Evolutionary conservation across 2,888 invertebrate species (phyloP), one percentile per base, ranked within the genome.

Genomic region (Drosophila nr. fundita): DNA sequence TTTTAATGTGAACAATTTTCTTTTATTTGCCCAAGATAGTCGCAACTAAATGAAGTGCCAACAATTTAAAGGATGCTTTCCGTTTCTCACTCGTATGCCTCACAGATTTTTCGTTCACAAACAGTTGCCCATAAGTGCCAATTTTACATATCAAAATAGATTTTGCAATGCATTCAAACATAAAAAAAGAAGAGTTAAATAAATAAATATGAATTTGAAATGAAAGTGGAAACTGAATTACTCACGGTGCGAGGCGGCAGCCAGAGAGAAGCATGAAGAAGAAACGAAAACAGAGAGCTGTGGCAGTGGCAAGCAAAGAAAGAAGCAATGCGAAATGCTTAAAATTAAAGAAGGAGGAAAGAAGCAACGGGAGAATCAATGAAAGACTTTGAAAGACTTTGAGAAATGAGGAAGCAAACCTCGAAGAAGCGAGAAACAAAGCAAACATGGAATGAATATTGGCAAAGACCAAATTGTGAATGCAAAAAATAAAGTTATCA

Each of bases 11-110:
- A 61, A 60, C 52, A 63, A 68, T 74, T 63, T 78, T 57, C 63
- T 61, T 80, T 67, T 76, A 80, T 78, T 80, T 76, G 45, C 67
- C 52, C 73, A 68, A 68, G 68, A 53, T 58, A 50, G 65, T 48
- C 65, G 38, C 53, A 62, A 62, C 52, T 36, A 64, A 49, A 72
- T 72, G 60, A 60, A 77, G 66, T 71, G 76, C 57, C 63, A 71
- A 67, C 80, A 60, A 60, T 30, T 27, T 67, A 49, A 76, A 60
- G 78, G 54, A 42, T 38, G 34, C n/a, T 30, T 60, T 66, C 40
- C 60, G 54, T 38, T 52, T 34, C n/a, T 18, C 42, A 15, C 24
- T 32, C 24, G 49, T 34, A 40, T 32, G 52, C 52, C 38, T 8
- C 29, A 53, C 71, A 64, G 63, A 71, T 58, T 76, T 55, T 45